Evolutionary conservation across 2,888 invertebrate genomes (phyloP), one percentile per base, ranked within the genome.

Genomic region (Acrobasis repandana): DNA sequence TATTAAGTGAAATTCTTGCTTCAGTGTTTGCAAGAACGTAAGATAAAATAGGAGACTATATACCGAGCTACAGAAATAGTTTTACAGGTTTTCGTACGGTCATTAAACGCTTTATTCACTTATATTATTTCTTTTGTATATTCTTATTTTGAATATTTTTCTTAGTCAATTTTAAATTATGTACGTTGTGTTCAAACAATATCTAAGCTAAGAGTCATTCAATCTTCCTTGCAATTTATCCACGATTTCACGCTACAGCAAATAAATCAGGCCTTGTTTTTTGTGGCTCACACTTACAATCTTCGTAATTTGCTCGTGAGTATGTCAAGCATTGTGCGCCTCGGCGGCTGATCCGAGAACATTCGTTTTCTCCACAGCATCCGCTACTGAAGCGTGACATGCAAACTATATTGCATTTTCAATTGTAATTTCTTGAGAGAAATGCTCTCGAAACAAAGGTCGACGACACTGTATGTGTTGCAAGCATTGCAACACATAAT

Each of bases 311-410:
- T 49, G 14, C 49, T 61, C 58, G 56, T 65, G 57, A 58, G 65
- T 54, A 68, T 63, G 65, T 60, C 34, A 61, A 60, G 59, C 61
- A 61, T 48, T 50, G 57, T 51, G 20, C n/a, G 43, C 43, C 14
- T 43, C 58, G 20, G 52, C 36, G 14, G 56, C 60, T 43, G 43
- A 43, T 43, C 43, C 60, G 60, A 61, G 61, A 58, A 38, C 50
- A 50, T 50, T 63, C 46, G 75, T 80, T 86, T 84, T 86, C 85
- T 82, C 82, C 64, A 60, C 76, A 75, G 77, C 80, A 80, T 84
- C 80, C 78, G 79, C 71, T 65, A 61, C 57, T 66, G 69, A 65
- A 66, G 68, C 71, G 68, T 70, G 67, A 63, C 59, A 62, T 51
- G 59, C 59, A 59, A 56, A 59, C 56, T 34, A 38, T 54, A 36